Conservation (phyloP, 2,113 vertebrate species). For the Promerops cafer region DNA sequence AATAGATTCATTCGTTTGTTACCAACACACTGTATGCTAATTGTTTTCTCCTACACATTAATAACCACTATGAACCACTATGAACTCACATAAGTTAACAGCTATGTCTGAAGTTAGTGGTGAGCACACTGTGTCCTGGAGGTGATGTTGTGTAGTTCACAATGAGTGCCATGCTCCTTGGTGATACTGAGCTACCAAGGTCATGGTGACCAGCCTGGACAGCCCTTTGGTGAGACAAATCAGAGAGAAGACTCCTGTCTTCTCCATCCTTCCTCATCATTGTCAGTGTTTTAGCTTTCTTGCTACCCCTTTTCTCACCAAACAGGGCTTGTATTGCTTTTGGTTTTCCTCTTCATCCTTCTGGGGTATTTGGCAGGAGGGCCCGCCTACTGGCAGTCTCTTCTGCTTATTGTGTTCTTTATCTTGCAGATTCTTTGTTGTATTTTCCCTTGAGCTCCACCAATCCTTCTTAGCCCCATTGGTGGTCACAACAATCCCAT, state of each 20-base stretch:
- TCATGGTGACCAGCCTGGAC: background rate
- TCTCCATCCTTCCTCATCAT: background rate
- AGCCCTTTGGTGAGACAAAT: background rate
- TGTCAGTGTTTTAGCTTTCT: background rate
- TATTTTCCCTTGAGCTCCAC: background rate
- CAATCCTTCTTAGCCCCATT: background rate
- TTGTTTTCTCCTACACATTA: background rate
- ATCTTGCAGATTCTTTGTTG: background rate
- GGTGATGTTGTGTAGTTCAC: fast-evolving
- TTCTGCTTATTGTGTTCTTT: background rate
- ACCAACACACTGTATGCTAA: background rate
- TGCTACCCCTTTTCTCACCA: background rate
- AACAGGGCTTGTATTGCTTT: background rate
- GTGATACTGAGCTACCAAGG: background rate
- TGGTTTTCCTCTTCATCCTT: background rate
- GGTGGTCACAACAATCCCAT: background rate
- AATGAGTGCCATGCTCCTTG: background rate
- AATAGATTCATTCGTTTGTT: background rate
- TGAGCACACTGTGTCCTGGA: background rate
- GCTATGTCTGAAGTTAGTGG: background rate
- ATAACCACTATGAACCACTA: background rate
- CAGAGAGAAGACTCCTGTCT: background rate
- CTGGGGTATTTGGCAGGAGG: background rate
- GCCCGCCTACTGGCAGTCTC: background rate
- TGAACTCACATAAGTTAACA: background rate